A percentile compares a stretch with the other conserved stretches of the same genome.
These are phyloP conservation scores for Maconellicoccus hirsutus DNA, from an alignment of 1,140 invertebrate species.

Conservation along the genomic window DNA sequence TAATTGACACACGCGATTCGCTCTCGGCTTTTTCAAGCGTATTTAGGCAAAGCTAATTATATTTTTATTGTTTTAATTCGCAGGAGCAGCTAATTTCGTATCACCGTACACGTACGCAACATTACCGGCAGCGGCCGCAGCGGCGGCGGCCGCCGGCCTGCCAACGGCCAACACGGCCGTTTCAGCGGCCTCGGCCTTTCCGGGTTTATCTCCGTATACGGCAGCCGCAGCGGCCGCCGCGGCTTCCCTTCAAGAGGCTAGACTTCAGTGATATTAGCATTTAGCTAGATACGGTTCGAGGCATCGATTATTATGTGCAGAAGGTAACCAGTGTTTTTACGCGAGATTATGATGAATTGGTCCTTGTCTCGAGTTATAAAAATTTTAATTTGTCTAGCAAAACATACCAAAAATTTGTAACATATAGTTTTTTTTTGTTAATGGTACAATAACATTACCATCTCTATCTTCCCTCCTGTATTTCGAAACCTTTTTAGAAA, in stretches of 20 bases:
- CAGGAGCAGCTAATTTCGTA: slow-evolving; percentile 33
- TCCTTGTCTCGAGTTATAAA: neutral
- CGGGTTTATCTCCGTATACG: slow-evolving; percentile 33
- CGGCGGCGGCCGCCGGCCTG: slow-evolving; percentile 25
- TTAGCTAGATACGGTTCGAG: slow-evolving; percentile 4
- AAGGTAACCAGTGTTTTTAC: neutral
- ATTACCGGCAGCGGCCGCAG: slow-evolving; percentile 29
- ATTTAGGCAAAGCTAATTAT: no score
- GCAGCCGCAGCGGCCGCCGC: slow-evolving; percentile 31
- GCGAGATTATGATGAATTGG: neutral
- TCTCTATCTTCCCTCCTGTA: neutral
- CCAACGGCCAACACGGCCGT: slow-evolving; percentile 29
- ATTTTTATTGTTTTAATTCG: slow-evolving; percentile 7
- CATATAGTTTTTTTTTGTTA: neutral
- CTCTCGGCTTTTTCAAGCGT: no score
- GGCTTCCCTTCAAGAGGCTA: slow-evolving; percentile 33
- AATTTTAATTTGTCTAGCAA: slow-evolving; percentile 6
- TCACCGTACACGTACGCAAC: slow-evolving; percentile 34
- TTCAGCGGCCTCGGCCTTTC: slow-evolving; percentile 30
- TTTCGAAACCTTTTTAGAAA: neutral
- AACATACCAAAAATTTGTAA: slow-evolving; percentile 13
- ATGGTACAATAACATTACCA: slow-evolving; percentile 7
- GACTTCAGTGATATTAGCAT: slow-evolving; percentile 32
- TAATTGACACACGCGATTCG: no score
- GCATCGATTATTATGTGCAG: neutral